Evolutionary conservation across 2,888 invertebrate genomes (phyloP).

Genomic region (Rosalia funebris): DNA sequence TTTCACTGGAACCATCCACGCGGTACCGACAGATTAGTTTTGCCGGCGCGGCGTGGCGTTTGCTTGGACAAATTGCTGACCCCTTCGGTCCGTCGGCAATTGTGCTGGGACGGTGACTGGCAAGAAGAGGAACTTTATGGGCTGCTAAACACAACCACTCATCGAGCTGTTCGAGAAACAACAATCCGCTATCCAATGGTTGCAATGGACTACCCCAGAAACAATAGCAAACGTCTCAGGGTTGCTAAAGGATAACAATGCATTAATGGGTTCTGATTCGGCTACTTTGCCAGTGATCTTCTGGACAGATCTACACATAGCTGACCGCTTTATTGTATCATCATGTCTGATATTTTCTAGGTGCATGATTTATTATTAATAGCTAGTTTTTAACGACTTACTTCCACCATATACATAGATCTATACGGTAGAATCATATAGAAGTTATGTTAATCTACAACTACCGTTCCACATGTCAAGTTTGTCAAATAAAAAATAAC

Average conservation of each 20-base stretch:
- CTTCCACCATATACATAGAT: no score
- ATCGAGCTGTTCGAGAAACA: slow-evolving; percentile 15
- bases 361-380: no score
- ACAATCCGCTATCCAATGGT: slow-evolving; percentile 18
- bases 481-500: no score
- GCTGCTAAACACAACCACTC: slow-evolving; percentile 20
- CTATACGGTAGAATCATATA: no score
- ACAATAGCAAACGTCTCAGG: slow-evolving; percentile 20
- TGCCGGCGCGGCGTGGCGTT: slow-evolving; percentile 9
- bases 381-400: no score
- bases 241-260: slow-evolving; percentile 11
- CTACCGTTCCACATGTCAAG: no score
- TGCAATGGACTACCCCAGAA: slow-evolving; percentile 16
- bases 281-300: no score
- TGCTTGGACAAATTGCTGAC: slow-evolving; percentile 14
- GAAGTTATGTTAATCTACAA: no score
- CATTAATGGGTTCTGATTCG: no score
- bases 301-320: no score
- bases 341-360: no score
- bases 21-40: slow-evolving; percentile 10
- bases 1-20: slow-evolving; percentile 15
- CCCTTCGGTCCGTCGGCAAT: slow-evolving; percentile 3
- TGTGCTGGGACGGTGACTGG: slow-evolving; percentile 6
- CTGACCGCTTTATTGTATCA: no score
- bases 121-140: slow-evolving; percentile 21